Percentiles rank a stretch among this genome's conserved stretches.
These are phyloP conservation scores for Sebastes baramenuke DNA, from an alignment of 2,797 vertebrate species.

Conservation along the genomic window DNA sequence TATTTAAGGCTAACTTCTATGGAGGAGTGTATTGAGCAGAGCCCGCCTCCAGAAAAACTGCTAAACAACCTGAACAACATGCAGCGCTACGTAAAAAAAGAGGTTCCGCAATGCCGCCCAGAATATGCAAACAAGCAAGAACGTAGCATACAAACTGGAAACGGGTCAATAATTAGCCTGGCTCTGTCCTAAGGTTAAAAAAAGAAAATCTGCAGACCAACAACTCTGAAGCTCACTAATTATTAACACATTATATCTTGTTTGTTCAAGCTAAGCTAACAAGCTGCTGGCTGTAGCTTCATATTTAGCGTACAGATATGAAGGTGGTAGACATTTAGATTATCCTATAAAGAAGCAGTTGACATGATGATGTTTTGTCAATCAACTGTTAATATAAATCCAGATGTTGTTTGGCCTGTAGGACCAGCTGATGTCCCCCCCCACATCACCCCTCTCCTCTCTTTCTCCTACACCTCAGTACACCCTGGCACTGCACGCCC, in stretches of 20 bases:
- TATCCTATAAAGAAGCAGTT: neutral
- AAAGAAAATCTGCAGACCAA: too few species aligned
- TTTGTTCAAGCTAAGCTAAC: neutral
- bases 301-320: neutral
- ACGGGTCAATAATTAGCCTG: neutral
- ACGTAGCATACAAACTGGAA: too few species aligned
- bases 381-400: conserved; percentile 15
- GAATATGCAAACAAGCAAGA: too few species aligned
- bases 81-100: too few species aligned
- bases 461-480: conserved; percentile 61
- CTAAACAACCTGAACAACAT: too few species aligned
- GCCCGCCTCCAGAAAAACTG: too few species aligned
- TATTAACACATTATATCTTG: neutral
- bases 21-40: too few species aligned
- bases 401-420: conserved; percentile 50
- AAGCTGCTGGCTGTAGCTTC: neutral
- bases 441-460: neutral
- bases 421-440: neutral
- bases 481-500: conserved; percentile 68
- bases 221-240: too few species aligned
- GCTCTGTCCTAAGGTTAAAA: neutral
- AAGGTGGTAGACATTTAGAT: neutral
- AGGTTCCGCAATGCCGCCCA: too few species aligned
- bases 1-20: too few species aligned
- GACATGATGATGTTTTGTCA: conserved; percentile 17